Percentiles rank a stretch among this genome's conserved stretches.
phyloP scores from a whole-genome alignment of 1,140 invertebrate species.

The Plutomurus gul region DNA sequence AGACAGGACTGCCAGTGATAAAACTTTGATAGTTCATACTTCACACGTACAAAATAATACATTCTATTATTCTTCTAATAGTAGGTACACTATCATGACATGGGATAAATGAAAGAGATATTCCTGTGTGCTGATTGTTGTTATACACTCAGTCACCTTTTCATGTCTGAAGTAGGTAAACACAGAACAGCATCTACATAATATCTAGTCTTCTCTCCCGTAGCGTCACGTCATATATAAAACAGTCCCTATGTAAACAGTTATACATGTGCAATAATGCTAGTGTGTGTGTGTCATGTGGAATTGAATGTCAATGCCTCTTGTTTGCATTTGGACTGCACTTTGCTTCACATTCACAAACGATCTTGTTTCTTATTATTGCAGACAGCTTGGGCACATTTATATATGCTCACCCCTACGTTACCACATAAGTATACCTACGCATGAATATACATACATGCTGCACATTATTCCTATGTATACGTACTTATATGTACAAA shows the following conservation, averaged over 20 bases:
- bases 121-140: neutral
- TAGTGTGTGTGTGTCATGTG: neutral
- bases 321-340: neutral
- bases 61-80: neutral
- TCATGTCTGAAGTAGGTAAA: neutral
- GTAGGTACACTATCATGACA: too few relatives aligned
- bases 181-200: too few relatives aligned
- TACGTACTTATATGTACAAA: too few relatives aligned
- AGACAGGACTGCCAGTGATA: neutral
- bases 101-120: neutral
- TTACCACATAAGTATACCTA: too few relatives aligned
- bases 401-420: too few relatives aligned
- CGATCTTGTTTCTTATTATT: neutral
- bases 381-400: too few relatives aligned
- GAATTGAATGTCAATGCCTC: constrained; percentile 25
- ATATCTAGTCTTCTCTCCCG: too few relatives aligned
- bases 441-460: too few relatives aligned
- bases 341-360: neutral
- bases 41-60: constrained; percentile 4
- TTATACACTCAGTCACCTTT: neutral
- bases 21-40: constrained; percentile 5
- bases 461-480: too few relatives aligned
- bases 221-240: neutral
- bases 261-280: too few relatives aligned
- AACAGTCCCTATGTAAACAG: too few relatives aligned